These are phyloP conservation scores for Dasyprocta punctata DNA, from an alignment of 2,113 vertebrate species.

Conservation along the genomic window DNA sequence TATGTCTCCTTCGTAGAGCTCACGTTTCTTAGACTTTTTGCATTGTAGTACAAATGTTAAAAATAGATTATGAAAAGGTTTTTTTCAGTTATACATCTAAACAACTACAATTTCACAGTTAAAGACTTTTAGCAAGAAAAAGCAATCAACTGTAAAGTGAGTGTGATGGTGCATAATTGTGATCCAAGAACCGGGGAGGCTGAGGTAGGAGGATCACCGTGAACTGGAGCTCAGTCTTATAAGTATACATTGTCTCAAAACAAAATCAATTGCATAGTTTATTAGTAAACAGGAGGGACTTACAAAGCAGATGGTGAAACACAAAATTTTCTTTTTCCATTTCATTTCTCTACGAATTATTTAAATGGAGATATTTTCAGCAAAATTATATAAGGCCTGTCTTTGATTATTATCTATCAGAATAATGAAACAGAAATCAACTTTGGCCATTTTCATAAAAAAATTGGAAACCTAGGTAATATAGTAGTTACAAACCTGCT, in stretches of 20 bases:
- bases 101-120: neutral
- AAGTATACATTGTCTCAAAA: neutral
- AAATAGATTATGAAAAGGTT: neutral
- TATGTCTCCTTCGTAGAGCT: neutral
- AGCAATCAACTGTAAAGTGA: neutral
- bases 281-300: neutral
- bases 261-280: neutral
- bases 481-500: neutral
- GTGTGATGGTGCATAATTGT: neutral
- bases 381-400: neutral
- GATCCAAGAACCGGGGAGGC: neutral
- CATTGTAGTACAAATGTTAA: neutral
- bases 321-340: neutral
- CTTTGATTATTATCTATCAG: neutral
- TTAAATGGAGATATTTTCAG: neutral
- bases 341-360: neutral
- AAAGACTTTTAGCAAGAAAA: neutral
- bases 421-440: neutral
- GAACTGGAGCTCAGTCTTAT: neutral
- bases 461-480: neutral
- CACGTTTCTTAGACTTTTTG: neutral
- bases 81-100: constrained; percentile 1
- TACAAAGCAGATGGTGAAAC: neutral
- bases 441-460: neutral
- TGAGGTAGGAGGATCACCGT: neutral